Percentiles rank a stretch among this genome's conserved stretches.
Conservation (phyloP, 2,113 vertebrate genomes). For the Gnathonemus longibarbis region DNA sequence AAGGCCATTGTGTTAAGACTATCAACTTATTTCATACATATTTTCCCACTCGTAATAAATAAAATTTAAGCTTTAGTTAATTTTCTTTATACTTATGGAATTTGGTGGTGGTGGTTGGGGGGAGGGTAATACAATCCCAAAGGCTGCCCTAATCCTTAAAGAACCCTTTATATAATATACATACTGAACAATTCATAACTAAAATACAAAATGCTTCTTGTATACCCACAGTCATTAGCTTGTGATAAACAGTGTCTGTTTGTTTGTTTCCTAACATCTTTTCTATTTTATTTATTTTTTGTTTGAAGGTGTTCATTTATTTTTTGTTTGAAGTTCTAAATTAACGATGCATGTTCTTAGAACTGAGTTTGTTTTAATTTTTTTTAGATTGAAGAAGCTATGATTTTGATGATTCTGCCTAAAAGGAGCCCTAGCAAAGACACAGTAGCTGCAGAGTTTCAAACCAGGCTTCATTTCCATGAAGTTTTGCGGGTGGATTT, state of each 20-base stretch:
- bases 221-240: background rate
- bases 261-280: background rate
- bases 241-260: background rate
- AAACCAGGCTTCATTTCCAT: background rate
- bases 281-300: background rate
- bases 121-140: background rate
- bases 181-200: background rate
- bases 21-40: slow-evolving; percentile 54
- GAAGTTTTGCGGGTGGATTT: background rate
- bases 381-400: background rate
- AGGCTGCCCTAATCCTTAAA: background rate
- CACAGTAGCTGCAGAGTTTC: background rate
- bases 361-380: background rate
- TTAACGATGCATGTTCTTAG: background rate
- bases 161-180: background rate
- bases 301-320: background rate
- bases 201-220: background rate
- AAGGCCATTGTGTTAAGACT: slow-evolving; percentile 56
- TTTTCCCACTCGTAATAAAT: slow-evolving; percentile 43
- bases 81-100: background rate
- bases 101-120: background rate
- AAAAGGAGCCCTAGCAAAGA: background rate
- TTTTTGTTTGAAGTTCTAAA: background rate
- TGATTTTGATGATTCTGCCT: background rate
- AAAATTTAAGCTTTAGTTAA: slow-evolving; percentile 41